Conservation (phyloP, 2,797 vertebrate species). For the Thunnus albacares region DNA sequence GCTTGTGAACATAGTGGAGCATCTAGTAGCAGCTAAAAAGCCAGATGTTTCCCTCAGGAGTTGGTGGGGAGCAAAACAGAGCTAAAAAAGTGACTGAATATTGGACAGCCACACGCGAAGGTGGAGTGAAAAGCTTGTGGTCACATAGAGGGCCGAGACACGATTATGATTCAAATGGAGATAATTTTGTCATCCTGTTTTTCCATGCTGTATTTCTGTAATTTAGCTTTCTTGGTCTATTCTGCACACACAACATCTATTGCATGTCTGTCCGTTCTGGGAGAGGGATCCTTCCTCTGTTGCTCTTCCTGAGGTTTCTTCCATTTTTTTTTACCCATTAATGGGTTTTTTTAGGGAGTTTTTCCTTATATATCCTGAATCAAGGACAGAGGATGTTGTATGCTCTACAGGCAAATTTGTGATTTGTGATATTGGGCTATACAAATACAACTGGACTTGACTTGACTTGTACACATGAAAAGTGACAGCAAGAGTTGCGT, state of each 20-base stretch:
- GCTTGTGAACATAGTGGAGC: neutral
- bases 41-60: neutral
- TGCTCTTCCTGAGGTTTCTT: neutral
- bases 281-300: too few relatives aligned
- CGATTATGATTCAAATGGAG: neutral
- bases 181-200: too few relatives aligned
- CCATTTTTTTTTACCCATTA: neutral
- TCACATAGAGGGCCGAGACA: neutral
- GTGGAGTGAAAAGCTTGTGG: neutral
- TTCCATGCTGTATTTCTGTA: neutral
- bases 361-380: neutral
- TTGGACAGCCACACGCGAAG: neutral
- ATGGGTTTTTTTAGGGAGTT: neutral
- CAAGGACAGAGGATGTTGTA: neutral
- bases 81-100: neutral
- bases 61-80: neutral
- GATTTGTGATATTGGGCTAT: neutral
- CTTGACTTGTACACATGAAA: neutral
- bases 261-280: too few relatives aligned
- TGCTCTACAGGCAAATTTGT: neutral
- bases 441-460: neutral
- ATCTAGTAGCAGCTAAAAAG: neutral
- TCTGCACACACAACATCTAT: too few relatives aligned
- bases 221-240: too few relatives aligned
- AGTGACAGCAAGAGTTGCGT: neutral